Conservation (phyloP, 2,113 vertebrate genomes). For the Epinephelus fuscoguttatus region DNA sequence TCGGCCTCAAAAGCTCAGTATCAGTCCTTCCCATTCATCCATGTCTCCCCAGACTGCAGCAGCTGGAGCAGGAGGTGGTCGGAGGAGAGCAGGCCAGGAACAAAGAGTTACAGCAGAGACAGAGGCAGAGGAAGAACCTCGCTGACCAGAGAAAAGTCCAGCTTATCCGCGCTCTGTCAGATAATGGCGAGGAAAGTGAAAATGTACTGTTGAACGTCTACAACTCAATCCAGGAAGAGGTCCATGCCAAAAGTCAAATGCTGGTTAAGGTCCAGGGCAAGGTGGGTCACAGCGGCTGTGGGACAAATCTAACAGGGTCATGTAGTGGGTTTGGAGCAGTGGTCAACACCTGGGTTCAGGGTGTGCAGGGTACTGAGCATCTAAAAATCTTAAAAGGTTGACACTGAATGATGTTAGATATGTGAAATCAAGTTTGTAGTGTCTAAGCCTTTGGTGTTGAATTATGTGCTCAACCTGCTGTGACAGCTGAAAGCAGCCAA, state of each 20-base stretch:
- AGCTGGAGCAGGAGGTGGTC: slow-evolving; percentile 89
- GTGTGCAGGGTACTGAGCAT: not conserved
- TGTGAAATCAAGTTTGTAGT: not conserved
- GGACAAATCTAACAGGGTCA: not conserved
- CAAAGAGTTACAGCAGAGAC: slow-evolving; percentile 88
- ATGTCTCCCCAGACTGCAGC: slow-evolving; percentile 85
- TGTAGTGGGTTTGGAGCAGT: not conserved
- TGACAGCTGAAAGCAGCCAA: slow-evolving; percentile 88
- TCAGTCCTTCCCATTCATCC: not conserved
- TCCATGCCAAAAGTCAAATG: slow-evolving; percentile 87
- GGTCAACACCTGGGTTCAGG: not conserved
- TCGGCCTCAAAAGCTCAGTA: not conserved
- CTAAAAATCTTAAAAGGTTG: not conserved
- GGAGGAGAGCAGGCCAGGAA: slow-evolving; percentile 91
- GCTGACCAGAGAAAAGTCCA: slow-evolving; percentile 87
- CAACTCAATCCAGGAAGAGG: slow-evolving; percentile 92
- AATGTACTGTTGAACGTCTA: slow-evolving; percentile 87
- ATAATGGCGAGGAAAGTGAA: slow-evolving; percentile 84
- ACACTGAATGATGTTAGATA: not conserved
- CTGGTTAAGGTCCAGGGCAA: slow-evolving; percentile 89
- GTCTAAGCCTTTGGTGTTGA: not conserved
- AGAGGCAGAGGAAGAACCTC: slow-evolving; percentile 78
- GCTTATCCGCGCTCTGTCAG: slow-evolving; percentile 85
- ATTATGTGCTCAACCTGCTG: not conserved
- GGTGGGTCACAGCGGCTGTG: slow-evolving; percentile 72